These are phyloP conservation scores for Synergus gifuensis DNA, from an alignment of 2,888 invertebrate genomes.

Conservation along the genomic window DNA sequence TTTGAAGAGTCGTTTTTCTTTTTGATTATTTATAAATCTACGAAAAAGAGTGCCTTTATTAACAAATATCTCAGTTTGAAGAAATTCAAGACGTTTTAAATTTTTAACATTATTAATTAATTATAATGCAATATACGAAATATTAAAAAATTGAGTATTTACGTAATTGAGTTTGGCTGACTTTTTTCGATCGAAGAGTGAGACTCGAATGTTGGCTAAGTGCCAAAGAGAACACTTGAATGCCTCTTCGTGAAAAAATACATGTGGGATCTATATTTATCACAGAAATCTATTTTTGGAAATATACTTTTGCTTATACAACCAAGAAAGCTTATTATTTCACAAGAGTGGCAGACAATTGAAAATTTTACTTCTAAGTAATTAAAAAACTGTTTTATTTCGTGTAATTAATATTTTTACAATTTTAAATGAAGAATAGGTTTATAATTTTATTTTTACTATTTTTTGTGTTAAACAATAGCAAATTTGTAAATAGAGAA, in stretches of 20 bases:
- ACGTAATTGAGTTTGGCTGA: background rate
- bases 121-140: background rate
- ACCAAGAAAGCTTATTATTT: background rate
- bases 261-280: background rate
- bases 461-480: background rate
- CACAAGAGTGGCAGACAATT: background rate
- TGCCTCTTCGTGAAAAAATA: constrained; percentile 1
- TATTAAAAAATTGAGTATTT: background rate
- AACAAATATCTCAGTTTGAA: no score
- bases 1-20: constrained; percentile 44
- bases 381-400: background rate
- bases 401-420: background rate
- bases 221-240: background rate
- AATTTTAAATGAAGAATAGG: background rate
- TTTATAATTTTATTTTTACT: background rate
- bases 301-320: background rate
- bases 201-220: background rate
- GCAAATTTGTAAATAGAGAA: background rate
- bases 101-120: background rate
- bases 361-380: background rate
- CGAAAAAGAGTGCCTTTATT: no score
- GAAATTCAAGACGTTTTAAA: no score
- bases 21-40: background rate
- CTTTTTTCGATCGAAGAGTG: constrained; percentile 1
- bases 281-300: background rate